Percentiles rank a stretch among this genome's conserved stretches.
These are phyloP conservation scores for Nysson spinosus DNA, from an alignment of 2,888 invertebrate species.

Conservation along the genomic window DNA sequence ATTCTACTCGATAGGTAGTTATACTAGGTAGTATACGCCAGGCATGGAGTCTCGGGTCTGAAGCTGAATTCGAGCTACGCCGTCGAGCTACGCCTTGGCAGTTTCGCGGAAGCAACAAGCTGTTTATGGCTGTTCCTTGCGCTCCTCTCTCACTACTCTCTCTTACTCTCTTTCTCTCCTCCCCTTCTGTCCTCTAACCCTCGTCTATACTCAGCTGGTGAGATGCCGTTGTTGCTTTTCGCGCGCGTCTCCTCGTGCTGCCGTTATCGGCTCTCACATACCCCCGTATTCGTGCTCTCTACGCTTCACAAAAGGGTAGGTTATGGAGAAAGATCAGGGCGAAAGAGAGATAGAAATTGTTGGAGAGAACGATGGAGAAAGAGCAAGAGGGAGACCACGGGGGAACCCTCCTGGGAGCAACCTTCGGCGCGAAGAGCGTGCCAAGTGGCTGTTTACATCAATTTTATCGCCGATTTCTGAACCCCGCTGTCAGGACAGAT, in stretches of 20 bases:
- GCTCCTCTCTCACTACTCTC: slow-evolving; percentile 43
- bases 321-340: slow-evolving; percentile 50
- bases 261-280: slow-evolving; percentile 44
- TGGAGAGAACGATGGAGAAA: slow-evolving; percentile 14
- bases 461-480: slow-evolving; percentile 75
- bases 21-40: slow-evolving; percentile 56
- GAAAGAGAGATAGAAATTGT: slow-evolving; percentile 9
- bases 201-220: slow-evolving; percentile 25
- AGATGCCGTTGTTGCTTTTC: slow-evolving; percentile 44
- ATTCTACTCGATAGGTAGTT: slow-evolving; percentile 61
- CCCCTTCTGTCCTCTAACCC: no score
- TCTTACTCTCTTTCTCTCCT: slow-evolving; percentile 7
- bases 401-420: slow-evolving; percentile 62
- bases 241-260: slow-evolving; percentile 25
- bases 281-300: slow-evolving; percentile 29
- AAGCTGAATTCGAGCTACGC: slow-evolving; percentile 42
- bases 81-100: slow-evolving; percentile 56
- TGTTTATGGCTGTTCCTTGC: slow-evolving; percentile 72
- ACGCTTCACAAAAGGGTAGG: slow-evolving; percentile 52
- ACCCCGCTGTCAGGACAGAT: slow-evolving; percentile 61
- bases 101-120: slow-evolving; percentile 76
- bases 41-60: slow-evolving; percentile 30
- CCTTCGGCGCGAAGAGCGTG: slow-evolving; percentile 66
- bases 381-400: slow-evolving; percentile 18
- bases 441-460: slow-evolving; percentile 74